Evolutionary conservation across 2,888 invertebrate genomes (phyloP), one percentile per base, ranked within the genome.

Genomic region (Zelleria hepariella): DNA sequence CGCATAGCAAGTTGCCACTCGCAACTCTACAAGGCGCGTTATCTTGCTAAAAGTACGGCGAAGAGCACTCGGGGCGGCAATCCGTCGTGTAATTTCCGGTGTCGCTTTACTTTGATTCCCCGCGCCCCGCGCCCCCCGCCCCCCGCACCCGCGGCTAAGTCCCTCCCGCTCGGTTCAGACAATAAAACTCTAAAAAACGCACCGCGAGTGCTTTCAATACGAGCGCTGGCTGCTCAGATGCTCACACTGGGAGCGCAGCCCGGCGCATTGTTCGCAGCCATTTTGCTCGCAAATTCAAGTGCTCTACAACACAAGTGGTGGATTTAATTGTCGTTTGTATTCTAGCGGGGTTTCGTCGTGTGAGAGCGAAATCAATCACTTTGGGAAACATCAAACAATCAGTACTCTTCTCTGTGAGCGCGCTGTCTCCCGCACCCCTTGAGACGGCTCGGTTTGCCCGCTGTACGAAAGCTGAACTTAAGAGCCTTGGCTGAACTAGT

Each of bases 101-200:
- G 32, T 32, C 32, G 32, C 10, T 32, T 32, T 32, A 32, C 32
- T 32, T 32, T 32, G 32, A 32, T 10, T 32, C 32, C 32, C 32
- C 1, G 8, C 32, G 58, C 1, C 62, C 64, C n/a, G 21, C 64
- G 18, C 62, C 64, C 23, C 57, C 60, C 20, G 57, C 60, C 23
- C 54, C 60, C 48, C 59, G 42, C 48, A 70, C 65, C 59, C 68
- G 60, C 25, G 65, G 62, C 59, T 66, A 69, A 25, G 67, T 67
- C 57, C 20, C 42, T 42, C 18, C 21, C 21, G 52, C 52, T 32
- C 32, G 10, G 32, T 5, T 32, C 32, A 32, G 10, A 32, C 32
- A 32, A 32, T 32, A 32, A 32, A 32, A 32, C 32, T 32, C 32
- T n/a, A 32, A 32, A 32, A 32, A 32, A 32, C 32, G 32, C 32